phyloP scores from a whole-genome alignment of 2,888 invertebrate species.

The Octodonta nipae region DNA sequence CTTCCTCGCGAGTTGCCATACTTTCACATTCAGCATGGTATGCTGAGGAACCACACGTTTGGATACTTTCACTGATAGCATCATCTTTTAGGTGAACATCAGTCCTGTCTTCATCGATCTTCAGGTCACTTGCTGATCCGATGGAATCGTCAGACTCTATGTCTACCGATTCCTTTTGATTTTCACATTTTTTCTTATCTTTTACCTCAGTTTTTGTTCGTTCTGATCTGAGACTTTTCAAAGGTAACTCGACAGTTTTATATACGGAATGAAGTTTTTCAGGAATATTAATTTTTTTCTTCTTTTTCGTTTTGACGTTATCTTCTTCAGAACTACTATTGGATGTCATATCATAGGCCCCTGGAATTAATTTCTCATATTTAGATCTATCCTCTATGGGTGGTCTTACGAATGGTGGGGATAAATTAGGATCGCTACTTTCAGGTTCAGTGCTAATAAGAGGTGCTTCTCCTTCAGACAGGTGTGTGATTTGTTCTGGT shows the following conservation, averaged over 20 bases:
- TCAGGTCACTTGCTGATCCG: slow-evolving; percentile 57
- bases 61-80: slow-evolving; percentile 45
- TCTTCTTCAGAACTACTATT: slow-evolving; percentile 40
- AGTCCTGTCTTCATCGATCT: slow-evolving; percentile 40
- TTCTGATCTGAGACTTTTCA: slow-evolving; percentile 37
- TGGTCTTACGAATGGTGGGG: slow-evolving; percentile 45
- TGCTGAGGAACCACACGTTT: slow-evolving; percentile 54
- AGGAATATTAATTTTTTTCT: slow-evolving; percentile 37
- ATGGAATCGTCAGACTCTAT: slow-evolving; percentile 52
- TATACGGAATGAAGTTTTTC: slow-evolving; percentile 42
- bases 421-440: slow-evolving; percentile 24
- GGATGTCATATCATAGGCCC: slow-evolving; percentile 40
- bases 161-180: slow-evolving; percentile 23
- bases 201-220: slow-evolving; percentile 25
- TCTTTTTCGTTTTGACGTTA: slow-evolving; percentile 33
- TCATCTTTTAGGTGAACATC: slow-evolving; percentile 35
- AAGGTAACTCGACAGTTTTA: slow-evolving; percentile 38
- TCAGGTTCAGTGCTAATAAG: slow-evolving; percentile 31
- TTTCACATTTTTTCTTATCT: too few relatives aligned
- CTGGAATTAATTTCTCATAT: slow-evolving; percentile 59
- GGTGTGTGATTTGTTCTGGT: slow-evolving; percentile 17
- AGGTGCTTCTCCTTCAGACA: slow-evolving; percentile 35
- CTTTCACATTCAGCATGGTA: slow-evolving; percentile 62
- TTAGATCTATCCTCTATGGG: slow-evolving; percentile 63
- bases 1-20: slow-evolving; percentile 49